Conservation (phyloP, 2,797 vertebrate species). For the Gymnopithys bicolor region DNA sequence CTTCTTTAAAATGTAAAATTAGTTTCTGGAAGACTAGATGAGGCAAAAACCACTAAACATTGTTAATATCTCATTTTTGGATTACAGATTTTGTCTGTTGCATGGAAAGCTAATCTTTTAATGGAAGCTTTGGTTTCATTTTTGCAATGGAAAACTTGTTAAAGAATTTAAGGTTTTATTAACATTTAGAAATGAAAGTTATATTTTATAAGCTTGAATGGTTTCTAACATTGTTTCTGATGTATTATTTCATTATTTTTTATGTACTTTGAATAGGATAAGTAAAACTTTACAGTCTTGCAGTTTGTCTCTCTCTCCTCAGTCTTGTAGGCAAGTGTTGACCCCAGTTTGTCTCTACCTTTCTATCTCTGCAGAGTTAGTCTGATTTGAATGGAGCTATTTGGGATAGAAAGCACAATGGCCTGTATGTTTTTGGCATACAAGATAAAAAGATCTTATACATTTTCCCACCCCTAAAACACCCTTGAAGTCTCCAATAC, state of each 20-base stretch:
- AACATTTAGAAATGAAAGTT: background rate
- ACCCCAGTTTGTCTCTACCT: background rate
- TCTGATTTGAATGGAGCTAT: background rate
- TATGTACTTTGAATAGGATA: background rate
- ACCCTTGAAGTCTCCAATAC: background rate
- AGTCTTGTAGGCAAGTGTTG: background rate
- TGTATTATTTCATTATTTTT: background rate
- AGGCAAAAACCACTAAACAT: background rate
- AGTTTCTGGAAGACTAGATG: background rate
- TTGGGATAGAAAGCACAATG: background rate
- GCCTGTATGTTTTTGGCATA: background rate
- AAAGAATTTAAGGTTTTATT: conserved; percentile 7
- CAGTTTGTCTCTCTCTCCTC: background rate
- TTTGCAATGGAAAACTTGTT: background rate
- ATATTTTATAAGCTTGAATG: background rate
- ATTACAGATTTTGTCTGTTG: background rate
- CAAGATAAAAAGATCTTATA: background rate
- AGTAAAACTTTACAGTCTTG: background rate
- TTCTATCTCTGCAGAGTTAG: background rate
- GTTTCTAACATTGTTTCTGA: background rate
- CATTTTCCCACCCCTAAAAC: background rate
- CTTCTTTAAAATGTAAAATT: conserved; percentile 2
- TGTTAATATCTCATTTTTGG: background rate
- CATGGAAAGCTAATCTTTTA: conserved; percentile 12
- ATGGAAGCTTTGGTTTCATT: background rate